phyloP scores from a whole-genome alignment of 2,797 vertebrate species.

The Silurus lanzhouensis region DNA sequence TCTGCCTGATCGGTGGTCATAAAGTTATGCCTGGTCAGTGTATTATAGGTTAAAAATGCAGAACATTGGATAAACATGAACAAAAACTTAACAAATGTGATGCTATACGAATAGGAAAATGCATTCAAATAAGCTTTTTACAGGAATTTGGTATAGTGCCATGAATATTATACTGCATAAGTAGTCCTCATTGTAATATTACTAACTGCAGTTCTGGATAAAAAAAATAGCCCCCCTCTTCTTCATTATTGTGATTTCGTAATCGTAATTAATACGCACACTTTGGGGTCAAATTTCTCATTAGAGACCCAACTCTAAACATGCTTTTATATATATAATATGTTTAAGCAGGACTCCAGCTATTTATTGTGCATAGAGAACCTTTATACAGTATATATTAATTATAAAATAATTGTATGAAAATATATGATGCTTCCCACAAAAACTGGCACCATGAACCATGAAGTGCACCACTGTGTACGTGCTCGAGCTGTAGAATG shows the following conservation, averaged over 20 bases:
- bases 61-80: not conserved
- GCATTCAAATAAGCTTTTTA: not conserved
- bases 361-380: not conserved
- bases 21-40: too few species aligned
- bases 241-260: not conserved
- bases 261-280: not conserved
- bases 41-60: not conserved
- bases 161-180: not conserved
- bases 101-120: not conserved
- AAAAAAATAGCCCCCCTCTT: not conserved
- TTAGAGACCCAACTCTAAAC: not conserved
- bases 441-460: not conserved
- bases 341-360: not conserved
- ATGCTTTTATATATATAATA: not conserved
- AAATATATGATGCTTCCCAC: not conserved
- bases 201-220: not conserved
- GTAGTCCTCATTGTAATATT: not conserved
- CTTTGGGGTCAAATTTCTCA: too few species aligned
- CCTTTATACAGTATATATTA: not conserved
- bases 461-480: slow-evolving; percentile 43
- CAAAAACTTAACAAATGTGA: not conserved
- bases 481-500: slow-evolving; percentile 81
- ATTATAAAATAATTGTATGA: not conserved
- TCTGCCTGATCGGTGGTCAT: too few species aligned
- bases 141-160: not conserved